These are phyloP conservation scores for Drosophila percnosoma DNA, from an alignment of 2,888 invertebrate genomes.

Conservation along the genomic window DNA sequence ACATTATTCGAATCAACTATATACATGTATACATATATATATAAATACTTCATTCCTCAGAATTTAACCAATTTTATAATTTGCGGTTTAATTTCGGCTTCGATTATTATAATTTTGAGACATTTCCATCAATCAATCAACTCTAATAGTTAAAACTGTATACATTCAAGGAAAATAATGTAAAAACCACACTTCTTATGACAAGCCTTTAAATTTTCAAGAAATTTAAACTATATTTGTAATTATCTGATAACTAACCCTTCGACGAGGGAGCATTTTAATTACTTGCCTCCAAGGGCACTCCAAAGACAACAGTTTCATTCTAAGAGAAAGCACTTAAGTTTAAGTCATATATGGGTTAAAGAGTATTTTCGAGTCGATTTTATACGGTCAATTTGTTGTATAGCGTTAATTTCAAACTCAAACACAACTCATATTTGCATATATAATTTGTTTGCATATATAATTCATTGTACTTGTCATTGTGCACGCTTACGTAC, in stretches of 20 bases:
- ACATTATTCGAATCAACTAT: background rate
- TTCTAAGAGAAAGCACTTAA: background rate
- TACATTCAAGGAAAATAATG: background rate
- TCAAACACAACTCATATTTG: slow-evolving; percentile 6
- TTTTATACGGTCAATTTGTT: background rate
- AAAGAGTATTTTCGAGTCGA: background rate
- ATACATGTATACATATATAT: background rate
- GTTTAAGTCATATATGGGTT: background rate
- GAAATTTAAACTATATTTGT: background rate
- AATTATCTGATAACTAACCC: background rate
- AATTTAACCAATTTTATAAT: no score
- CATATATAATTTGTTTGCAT: slow-evolving; percentile 11
- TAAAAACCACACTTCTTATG: background rate
- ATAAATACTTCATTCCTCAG: no score
- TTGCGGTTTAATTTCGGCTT: background rate
- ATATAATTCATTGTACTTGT: slow-evolving; percentile 8
- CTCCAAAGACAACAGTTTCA: background rate
- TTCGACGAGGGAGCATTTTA: background rate
- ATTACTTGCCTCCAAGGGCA: slow-evolving; percentile 6
- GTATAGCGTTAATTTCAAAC: background rate
- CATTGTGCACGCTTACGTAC: background rate
- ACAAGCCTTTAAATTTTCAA: background rate
- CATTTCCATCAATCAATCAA: background rate
- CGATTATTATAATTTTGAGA: background rate
- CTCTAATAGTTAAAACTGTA: background rate